Evolutionary conservation across 2,888 invertebrate genomes (phyloP).

Genomic region (Heliconius ethilla): DNA sequence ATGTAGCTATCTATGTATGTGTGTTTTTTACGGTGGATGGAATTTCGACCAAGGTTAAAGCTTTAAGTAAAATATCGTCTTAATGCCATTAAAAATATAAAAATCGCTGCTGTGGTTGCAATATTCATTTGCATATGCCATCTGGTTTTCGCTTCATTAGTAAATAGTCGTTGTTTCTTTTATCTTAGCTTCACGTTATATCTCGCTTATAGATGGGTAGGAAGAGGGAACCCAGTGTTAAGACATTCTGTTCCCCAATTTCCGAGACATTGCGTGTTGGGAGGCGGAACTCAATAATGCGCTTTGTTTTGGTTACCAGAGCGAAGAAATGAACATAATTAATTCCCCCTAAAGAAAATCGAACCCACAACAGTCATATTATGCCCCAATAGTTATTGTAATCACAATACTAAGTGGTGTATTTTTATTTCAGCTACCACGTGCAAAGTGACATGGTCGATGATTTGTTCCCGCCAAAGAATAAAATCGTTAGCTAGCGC

Average conservation of each 20-base stretch:
- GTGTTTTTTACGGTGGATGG: constrained; percentile 9
- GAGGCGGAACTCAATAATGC: too few relatives aligned
- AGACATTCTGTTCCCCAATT: too few relatives aligned
- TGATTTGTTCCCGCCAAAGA: constrained; percentile 90
- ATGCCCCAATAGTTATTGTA: neutral
- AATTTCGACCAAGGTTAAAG: neutral
- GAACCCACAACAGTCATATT: neutral
- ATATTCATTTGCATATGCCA: neutral
- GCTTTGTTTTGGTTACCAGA: neutral
- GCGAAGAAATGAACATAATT: neutral
- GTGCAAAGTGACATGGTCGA: constrained; percentile 96
- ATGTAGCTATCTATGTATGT: constrained; percentile 4
- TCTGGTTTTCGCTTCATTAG: neutral
- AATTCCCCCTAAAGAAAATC: neutral
- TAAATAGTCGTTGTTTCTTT: neutral
- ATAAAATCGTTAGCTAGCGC: constrained; percentile 77
- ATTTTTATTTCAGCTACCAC: constrained; percentile 93
- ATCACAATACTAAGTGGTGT: constrained; percentile 43
- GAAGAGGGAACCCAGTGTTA: neutral
- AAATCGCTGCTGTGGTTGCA: neutral
- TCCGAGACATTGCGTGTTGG: too few relatives aligned
- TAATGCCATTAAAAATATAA: neutral
- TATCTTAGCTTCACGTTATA: neutral
- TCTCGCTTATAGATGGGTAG: neutral
- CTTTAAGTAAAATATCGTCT: too few relatives aligned